Conservation (phyloP, 2,888 invertebrate species). For the Argyresthia goedartella region DNA sequence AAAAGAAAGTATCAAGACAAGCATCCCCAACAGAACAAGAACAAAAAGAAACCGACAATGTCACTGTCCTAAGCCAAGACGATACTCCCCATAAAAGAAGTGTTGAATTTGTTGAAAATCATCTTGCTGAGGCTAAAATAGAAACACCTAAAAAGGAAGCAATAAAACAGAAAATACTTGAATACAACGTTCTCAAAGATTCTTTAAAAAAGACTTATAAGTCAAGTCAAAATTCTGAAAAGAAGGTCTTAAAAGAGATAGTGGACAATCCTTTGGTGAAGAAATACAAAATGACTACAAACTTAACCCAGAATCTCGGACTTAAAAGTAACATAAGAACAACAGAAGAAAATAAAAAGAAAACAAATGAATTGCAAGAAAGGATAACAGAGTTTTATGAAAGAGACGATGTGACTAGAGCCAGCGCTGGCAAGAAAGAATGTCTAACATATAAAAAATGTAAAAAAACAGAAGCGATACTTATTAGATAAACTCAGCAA, state of each 20-base stretch:
- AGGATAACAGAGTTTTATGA: slow-evolving; percentile 3
- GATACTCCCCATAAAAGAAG: too few relatives aligned
- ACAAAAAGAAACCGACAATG: too few relatives aligned
- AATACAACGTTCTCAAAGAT: too few relatives aligned
- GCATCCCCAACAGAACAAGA: too few relatives aligned
- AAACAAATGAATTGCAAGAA: not conserved
- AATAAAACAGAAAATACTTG: too few relatives aligned
- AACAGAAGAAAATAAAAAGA: not conserved
- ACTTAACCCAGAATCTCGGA: not conserved
- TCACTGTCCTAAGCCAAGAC: too few relatives aligned
- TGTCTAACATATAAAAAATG: too few relatives aligned
- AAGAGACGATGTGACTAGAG: slow-evolving; percentile 4
- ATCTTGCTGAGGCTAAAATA: too few relatives aligned
- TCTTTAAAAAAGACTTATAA: too few relatives aligned
- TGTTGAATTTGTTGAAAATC: too few relatives aligned
- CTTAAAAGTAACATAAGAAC: slow-evolving; percentile 4
- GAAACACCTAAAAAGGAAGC: too few relatives aligned
- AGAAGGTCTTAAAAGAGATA: slow-evolving; percentile 2
- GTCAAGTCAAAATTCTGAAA: not conserved
- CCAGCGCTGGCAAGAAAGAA: slow-evolving; percentile 5
- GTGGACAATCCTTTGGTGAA: slow-evolving; percentile 3
- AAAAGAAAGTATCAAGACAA: too few relatives aligned
- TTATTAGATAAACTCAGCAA: slow-evolving; percentile 8
- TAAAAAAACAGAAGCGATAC: slow-evolving; percentile 5
- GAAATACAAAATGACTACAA: slow-evolving; percentile 4